Percentiles rank a stretch among this genome's conserved stretches.
These are phyloP conservation scores for Labeo calbasu DNA, from an alignment of 2,797 vertebrate genomes.

Conservation along the genomic window DNA sequence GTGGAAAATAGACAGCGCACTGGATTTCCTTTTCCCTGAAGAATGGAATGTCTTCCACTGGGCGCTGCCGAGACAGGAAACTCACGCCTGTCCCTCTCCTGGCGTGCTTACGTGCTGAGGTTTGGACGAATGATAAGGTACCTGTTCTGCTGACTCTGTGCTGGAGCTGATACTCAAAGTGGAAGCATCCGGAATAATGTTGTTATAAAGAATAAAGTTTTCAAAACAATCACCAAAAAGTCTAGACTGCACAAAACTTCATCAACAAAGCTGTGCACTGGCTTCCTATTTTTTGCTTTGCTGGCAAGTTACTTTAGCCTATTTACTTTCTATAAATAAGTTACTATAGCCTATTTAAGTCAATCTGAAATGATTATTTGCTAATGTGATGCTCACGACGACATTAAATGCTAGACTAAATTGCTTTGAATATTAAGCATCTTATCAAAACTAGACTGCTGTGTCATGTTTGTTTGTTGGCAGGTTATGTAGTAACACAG, in stretches of 20 bases:
- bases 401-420: not conserved
- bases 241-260: not conserved
- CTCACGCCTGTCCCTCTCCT: not conserved
- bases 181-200: not conserved
- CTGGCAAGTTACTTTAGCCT: not conserved
- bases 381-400: not conserved
- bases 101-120: not conserved
- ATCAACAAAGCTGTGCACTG: too few relatives aligned
- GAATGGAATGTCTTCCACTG: conserved; percentile 27
- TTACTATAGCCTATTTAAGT: not conserved
- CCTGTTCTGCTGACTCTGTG: not conserved
- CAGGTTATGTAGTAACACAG: too few relatives aligned
- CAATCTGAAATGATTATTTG: not conserved
- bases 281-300: not conserved
- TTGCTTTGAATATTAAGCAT: too few relatives aligned
- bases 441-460: not conserved
- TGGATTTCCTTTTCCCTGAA: conserved; percentile 36
- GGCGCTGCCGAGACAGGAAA: conserved; percentile 47
- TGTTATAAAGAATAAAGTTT: not conserved
- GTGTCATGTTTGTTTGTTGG: not conserved
- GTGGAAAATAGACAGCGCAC: conserved; percentile 8
- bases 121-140: not conserved
- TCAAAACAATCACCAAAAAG: not conserved
- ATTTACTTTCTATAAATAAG: too few relatives aligned
- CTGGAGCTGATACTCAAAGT: not conserved